Percentiles rank a stretch among this genome's conserved stretches.
These are phyloP conservation scores for Sardina pilchardus DNA, from an alignment of 2,113 vertebrate genomes.

Conservation along the genomic window DNA sequence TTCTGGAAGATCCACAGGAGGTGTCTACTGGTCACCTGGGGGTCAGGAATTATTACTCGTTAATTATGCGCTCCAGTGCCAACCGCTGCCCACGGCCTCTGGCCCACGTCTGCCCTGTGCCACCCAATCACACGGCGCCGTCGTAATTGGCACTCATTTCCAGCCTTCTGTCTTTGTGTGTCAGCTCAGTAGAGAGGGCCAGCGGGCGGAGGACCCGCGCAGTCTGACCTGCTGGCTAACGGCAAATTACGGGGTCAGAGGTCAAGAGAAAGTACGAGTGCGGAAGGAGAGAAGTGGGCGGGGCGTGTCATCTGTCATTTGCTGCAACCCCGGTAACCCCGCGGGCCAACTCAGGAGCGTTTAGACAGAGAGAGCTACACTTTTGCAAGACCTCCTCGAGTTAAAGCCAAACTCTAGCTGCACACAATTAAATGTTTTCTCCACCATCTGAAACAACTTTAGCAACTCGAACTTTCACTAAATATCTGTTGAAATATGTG, in stretches of 20 bases:
- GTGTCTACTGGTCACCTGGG: constrained; percentile 17
- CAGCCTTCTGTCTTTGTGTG: constrained; percentile 47
- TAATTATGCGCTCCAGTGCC: constrained; percentile 47
- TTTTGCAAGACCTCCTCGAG: not conserved
- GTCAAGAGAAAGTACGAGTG: constrained; percentile 42
- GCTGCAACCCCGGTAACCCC: not conserved
- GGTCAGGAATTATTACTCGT: constrained; percentile 52
- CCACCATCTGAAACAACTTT: not conserved
- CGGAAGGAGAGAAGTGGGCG: constrained; percentile 46
- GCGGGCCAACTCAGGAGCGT: not conserved
- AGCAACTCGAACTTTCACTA: not conserved
- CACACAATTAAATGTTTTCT: not conserved
- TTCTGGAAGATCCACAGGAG: not conserved
- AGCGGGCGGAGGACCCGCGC: constrained; percentile 26
- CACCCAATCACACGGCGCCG: constrained; percentile 55
- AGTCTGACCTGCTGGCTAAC: constrained; percentile 58
- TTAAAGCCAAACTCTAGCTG: not conserved
- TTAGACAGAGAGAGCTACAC: not conserved
- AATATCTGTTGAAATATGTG: not conserved
- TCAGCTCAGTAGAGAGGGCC: constrained; percentile 34
- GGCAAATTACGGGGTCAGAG: constrained; percentile 54
- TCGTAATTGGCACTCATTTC: constrained; percentile 68
- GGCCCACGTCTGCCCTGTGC: constrained; percentile 41
- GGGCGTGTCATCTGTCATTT: not conserved
- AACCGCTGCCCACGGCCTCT: constrained; percentile 26